Evolutionary conservation across 2,797 vertebrate genomes (phyloP).

Genomic region (Onychomys torridus): DNA sequence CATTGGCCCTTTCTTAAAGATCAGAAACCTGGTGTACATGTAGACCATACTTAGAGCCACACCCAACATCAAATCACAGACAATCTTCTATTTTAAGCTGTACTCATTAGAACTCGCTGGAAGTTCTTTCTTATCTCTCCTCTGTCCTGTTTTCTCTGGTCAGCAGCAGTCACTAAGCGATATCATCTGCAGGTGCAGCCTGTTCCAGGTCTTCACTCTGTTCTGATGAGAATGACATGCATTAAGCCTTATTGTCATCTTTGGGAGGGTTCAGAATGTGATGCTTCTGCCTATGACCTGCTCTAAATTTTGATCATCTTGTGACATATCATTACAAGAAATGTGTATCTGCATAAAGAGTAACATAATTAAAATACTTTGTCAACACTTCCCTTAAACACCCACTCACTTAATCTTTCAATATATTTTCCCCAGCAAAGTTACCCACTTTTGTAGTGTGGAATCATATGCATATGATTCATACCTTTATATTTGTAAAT

Average conservation of each 20-base stretch:
- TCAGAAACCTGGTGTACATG: neutral
- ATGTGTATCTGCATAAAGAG: neutral
- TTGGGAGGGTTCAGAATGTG: too few relatives aligned
- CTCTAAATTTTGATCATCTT: neutral
- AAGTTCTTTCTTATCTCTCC: neutral
- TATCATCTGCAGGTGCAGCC: neutral
- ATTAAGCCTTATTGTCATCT: neutral
- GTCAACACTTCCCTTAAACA: neutral
- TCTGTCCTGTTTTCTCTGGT: neutral
- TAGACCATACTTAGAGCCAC: neutral
- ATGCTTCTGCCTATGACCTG: neutral
- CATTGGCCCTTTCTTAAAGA: neutral
- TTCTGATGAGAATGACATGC: neutral
- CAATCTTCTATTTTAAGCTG: neutral
- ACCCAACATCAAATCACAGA: neutral
- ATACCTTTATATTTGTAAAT: neutral
- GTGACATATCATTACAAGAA: neutral
- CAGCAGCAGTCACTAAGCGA: neutral
- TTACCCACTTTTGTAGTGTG: neutral
- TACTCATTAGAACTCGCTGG: neutral
- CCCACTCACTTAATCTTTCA: neutral
- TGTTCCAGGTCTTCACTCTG: too few relatives aligned
- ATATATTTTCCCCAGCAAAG: neutral
- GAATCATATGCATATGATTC: too few relatives aligned
- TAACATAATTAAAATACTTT: neutral